Evolutionary conservation across 2,888 invertebrate species (phyloP).

Genomic region (Eilema depressum): DNA sequence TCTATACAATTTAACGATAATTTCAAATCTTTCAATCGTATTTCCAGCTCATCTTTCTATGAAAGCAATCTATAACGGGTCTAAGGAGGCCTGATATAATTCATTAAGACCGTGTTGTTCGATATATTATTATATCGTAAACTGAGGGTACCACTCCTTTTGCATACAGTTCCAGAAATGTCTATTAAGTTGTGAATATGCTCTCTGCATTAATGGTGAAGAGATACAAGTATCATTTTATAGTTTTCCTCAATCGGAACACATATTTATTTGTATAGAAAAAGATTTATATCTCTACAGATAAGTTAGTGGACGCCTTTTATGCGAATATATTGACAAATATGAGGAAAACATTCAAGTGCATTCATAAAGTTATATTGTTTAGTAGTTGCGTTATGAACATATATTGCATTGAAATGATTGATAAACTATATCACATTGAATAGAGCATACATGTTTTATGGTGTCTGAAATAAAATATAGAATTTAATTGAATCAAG

Average conservation of each 20-base stretch:
- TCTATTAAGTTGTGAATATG: constrained; percentile 29
- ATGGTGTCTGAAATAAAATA: neutral
- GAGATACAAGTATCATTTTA: constrained; percentile 33
- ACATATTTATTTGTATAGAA: constrained; percentile 29
- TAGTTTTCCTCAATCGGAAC: constrained; percentile 30
- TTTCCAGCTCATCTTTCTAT: constrained; percentile 17
- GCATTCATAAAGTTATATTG: neutral
- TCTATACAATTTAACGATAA: neutral
- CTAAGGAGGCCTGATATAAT: constrained; percentile 13
- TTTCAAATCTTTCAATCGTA: constrained; percentile 3
- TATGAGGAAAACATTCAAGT: constrained; percentile 8
- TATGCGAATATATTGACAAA: constrained; percentile 13
- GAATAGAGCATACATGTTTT: neutral
- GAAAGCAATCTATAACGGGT: constrained; percentile 6
- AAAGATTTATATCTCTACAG: constrained; percentile 26
- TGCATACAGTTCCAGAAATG: constrained; percentile 38
- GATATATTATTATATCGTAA: constrained; percentile 39
- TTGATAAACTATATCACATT: constrained; percentile 3
- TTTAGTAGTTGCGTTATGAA: neutral
- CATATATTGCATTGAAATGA: neutral
- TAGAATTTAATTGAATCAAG: neutral
- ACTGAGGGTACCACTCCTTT: constrained; percentile 31
- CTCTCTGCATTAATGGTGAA: constrained; percentile 28
- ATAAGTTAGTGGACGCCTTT: constrained; percentile 9
- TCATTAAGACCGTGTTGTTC: constrained; percentile 25